Evolutionary conservation across 2,113 vertebrate species (phyloP).

Genomic region (Calyptomena viridis): DNA sequence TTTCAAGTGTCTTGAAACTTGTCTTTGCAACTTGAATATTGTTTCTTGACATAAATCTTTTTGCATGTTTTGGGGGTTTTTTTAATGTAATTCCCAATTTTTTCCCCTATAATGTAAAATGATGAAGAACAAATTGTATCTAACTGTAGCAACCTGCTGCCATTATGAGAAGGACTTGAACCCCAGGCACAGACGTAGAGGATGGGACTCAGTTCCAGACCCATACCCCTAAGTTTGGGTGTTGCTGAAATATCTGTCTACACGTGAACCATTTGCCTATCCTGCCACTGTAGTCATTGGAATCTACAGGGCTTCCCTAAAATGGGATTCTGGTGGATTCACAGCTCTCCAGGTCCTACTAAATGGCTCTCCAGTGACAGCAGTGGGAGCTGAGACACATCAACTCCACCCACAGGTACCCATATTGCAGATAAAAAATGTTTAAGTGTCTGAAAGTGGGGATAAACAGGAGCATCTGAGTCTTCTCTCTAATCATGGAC

Average conservation of each 20-base stretch:
- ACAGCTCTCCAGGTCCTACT: neutral
- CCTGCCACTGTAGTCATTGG: neutral
- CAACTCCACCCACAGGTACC: neutral
- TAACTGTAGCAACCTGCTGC: neutral
- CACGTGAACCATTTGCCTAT: accelerated
- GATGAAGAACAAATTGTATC: neutral
- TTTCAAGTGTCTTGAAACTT: neutral
- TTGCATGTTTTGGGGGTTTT: accelerated
- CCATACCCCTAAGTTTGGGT: neutral
- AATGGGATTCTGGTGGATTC: neutral
- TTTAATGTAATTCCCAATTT: neutral
- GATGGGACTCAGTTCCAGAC: neutral
- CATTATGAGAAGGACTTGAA: neutral
- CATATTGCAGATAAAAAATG: accelerated
- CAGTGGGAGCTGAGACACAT: neutral
- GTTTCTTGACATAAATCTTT: neutral
- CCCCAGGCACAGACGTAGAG: neutral
- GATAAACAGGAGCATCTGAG: neutral
- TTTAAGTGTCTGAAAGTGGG: neutral
- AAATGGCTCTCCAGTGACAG: neutral
- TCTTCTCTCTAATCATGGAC: neutral
- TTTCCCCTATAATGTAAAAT: neutral
- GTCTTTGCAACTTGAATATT: neutral
- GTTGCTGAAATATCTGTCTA: neutral
- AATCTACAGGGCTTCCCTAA: neutral